phyloP scores from a whole-genome alignment of 37 sponge, comb jelly and placozoan genomes.

The Beroe forskalii region DNA sequence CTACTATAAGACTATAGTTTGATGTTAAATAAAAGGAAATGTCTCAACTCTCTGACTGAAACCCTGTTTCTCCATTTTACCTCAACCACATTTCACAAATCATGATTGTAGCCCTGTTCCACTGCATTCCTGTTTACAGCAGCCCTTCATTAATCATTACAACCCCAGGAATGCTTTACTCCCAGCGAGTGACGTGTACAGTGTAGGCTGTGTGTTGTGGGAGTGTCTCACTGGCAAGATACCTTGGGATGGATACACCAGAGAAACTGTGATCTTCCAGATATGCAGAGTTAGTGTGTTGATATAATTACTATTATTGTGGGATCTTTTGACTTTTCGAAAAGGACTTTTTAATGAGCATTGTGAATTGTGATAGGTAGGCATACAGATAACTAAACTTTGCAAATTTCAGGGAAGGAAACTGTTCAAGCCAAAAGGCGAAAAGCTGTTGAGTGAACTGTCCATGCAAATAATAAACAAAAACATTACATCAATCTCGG shows the following conservation, averaged over 20 bases:
- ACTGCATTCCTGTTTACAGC: no score
- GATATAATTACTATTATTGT: no score
- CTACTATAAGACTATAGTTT: no score
- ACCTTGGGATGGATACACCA: slow-evolving; percentile 22
- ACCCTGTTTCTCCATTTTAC: no score
- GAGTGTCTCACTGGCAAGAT: slow-evolving; percentile 42
- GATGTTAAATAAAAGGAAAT: no score
- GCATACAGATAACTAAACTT: neutral
- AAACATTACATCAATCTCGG: neutral
- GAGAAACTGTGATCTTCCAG: neutral
- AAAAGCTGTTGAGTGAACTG: neutral
- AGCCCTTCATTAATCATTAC: no score
- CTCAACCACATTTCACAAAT: no score
- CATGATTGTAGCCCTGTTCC: no score
- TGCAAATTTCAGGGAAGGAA: slow-evolving; percentile 56
- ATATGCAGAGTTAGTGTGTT: slow-evolving; percentile 7
- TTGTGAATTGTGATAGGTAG: neutral
- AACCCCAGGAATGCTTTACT: neutral
- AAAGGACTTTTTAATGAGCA: no score
- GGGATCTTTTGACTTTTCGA: no score
- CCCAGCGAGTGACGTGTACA: slow-evolving; percentile 24
- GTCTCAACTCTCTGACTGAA: no score
- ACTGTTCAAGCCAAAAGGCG: slow-evolving; percentile 31
- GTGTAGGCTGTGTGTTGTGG: slow-evolving; percentile 52
- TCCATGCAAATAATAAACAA: slow-evolving; percentile 1